Percentiles rank a stretch among this genome's conserved stretches.
These are phyloP conservation scores for Aricia artaxerxes DNA, from an alignment of 2,888 invertebrate species.

Conservation along the genomic window DNA sequence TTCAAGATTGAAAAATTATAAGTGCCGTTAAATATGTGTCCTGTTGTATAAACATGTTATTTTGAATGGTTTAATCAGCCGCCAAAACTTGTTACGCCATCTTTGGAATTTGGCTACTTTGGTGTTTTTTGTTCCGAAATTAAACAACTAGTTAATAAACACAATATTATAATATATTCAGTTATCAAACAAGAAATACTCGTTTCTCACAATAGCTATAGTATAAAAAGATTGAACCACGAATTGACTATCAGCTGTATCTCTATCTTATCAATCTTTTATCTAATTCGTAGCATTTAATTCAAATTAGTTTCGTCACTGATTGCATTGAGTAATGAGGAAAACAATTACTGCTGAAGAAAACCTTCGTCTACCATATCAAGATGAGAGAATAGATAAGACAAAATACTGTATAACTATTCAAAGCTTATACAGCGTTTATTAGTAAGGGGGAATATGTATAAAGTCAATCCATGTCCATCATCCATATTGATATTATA, in stretches of 20 bases:
- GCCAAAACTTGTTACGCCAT: neutral
- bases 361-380: neutral
- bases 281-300: slow-evolving; percentile 1
- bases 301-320: neutral
- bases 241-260: neutral
- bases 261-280: neutral
- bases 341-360: neutral
- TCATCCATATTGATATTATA: no score
- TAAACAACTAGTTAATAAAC: neutral
- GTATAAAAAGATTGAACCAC: neutral
- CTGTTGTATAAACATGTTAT: neutral
- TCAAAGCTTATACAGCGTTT: no score
- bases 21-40: neutral
- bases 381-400: no score
- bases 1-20: neutral
- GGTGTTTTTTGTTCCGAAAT: neutral
- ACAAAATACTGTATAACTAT: no score
- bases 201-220: neutral
- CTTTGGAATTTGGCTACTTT: neutral
- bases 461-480: no score
- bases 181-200: neutral
- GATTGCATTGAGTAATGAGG: neutral
- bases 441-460: no score
- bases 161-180: neutral
- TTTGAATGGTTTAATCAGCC: neutral